phyloP scores from a whole-genome alignment of 2,113 vertebrate species.

The Prochilodus magdalenae region DNA sequence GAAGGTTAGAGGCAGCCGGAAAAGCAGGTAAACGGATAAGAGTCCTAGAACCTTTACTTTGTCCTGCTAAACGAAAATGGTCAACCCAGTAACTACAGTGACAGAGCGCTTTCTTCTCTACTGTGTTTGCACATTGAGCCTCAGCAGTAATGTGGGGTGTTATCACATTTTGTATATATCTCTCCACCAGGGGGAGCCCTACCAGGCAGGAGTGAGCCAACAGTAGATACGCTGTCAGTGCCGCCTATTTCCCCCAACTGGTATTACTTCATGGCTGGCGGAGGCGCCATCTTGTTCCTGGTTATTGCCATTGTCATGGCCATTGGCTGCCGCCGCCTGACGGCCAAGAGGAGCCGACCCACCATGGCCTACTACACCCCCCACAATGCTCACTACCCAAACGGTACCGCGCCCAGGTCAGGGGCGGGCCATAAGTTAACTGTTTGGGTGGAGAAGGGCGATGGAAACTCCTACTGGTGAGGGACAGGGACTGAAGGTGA shows the following conservation, averaged over 20 bases:
- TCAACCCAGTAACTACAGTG: conserved; percentile 29
- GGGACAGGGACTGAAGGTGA: conserved; percentile 29
- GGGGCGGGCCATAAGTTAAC: conserved; percentile 94
- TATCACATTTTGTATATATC: conserved; percentile 81
- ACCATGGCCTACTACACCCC: conserved; percentile 98
- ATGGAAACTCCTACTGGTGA: conserved; percentile 81
- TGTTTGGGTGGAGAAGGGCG: conserved; percentile 91
- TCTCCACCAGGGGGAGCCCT: conserved; percentile 98
- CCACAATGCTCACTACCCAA: conserved; percentile 90
- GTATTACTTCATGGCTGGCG: conserved; percentile 99
- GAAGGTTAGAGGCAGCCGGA: background rate
- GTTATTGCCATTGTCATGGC: conserved; percentile 94
- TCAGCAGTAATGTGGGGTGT: conserved; percentile 29
- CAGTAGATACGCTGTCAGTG: conserved; percentile 92
- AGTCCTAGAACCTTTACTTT: background rate
- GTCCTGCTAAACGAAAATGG: background rate
- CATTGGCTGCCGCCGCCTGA: conserved; percentile 97
- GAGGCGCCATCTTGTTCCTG: conserved; percentile 95
- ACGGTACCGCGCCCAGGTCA: conserved; percentile 75
- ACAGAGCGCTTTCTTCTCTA: conserved; percentile 33
- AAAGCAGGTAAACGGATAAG: background rate
- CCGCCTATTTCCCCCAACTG: conserved; percentile 98
- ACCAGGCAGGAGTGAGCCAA: conserved; percentile 89
- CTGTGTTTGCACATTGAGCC: conserved; percentile 48
- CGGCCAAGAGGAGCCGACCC: conserved; percentile 97